Evolutionary conservation across 2,797 vertebrate genomes (phyloP).

Genomic region (Mus minutoides): DNA sequence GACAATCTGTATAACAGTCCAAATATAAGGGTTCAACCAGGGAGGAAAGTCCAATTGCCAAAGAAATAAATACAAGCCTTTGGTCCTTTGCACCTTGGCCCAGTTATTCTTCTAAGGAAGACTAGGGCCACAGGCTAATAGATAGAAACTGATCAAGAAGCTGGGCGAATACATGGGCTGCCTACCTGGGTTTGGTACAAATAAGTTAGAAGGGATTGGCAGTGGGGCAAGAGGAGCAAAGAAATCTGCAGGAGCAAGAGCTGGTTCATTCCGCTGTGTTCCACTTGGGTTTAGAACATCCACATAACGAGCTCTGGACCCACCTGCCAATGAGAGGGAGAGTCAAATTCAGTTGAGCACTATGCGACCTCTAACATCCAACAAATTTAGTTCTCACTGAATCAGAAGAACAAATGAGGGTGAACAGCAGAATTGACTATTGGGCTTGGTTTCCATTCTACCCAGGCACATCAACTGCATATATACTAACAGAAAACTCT

Average conservation of each 20-base stretch:
- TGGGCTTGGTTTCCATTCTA: neutral
- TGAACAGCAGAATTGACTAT: neutral
- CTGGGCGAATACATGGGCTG: neutral
- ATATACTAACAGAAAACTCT: neutral
- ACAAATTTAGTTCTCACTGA: rapidly evolving
- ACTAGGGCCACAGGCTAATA: rapidly evolving
- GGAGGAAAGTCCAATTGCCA: neutral
- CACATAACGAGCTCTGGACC: conserved; percentile 94
- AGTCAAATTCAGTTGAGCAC: rapidly evolving
- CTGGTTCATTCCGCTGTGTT: conserved; percentile 85
- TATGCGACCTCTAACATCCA: rapidly evolving
- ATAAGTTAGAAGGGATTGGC: conserved; percentile 93
- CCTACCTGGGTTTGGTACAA: conserved; percentile 87
- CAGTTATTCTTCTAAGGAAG: neutral
- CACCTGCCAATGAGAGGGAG: conserved; percentile 79
- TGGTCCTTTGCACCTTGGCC: neutral
- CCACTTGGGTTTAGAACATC: conserved; percentile 94
- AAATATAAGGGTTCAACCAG: neutral
- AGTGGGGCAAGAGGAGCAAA: conserved; percentile 97
- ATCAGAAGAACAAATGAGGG: neutral
- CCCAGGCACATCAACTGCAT: neutral
- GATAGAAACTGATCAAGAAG: neutral
- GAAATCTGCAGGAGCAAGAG: conserved; percentile 90
- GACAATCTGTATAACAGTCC: neutral
- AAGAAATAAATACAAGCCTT: neutral